These are phyloP conservation scores for Remorina albescens DNA, from an alignment of 2,797 vertebrate genomes.

Conservation along the genomic window DNA sequence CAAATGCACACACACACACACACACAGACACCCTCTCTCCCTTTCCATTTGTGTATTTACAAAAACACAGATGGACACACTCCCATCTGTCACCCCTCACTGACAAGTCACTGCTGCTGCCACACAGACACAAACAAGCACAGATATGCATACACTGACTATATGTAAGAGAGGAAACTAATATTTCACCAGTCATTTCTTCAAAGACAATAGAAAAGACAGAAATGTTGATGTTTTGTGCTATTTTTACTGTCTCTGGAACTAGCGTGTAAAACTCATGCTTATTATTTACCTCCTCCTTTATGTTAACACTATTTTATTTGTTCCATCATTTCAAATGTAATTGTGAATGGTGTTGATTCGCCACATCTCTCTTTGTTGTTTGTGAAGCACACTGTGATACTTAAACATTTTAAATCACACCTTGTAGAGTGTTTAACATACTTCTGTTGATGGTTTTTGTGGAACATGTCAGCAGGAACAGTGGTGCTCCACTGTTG, in stretches of 20 bases:
- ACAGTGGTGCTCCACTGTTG: not conserved
- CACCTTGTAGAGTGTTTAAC: not conserved
- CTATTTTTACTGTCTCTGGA: not conserved
- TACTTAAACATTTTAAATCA: slow-evolving; percentile 6
- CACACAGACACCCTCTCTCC: not conserved
- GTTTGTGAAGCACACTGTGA: no score
- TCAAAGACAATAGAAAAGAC: slow-evolving; percentile 10
- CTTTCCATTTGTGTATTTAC: slow-evolving; percentile 46
- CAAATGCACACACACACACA: slow-evolving; percentile 42
- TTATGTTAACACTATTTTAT: not conserved
- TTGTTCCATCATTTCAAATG: not conserved
- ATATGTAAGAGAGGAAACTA: slow-evolving; percentile 22
- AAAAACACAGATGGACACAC: slow-evolving; percentile 61
- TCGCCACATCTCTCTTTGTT: not conserved
- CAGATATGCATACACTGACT: slow-evolving; percentile 39
- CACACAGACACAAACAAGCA: slow-evolving; percentile 52
- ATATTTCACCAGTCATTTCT: slow-evolving; percentile 6
- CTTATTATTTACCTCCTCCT: not conserved
- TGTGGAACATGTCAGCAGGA: slow-evolving; percentile 8
- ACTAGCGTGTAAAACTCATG: not conserved
- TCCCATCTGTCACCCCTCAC: slow-evolving; percentile 72
- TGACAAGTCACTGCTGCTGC: slow-evolving; percentile 60
- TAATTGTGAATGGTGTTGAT: not conserved
- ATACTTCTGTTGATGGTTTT: not conserved
- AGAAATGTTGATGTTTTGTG: not conserved